Base-by-base conservation (phyloP, 2,888 invertebrate genomes). In the Zonitis immaculata region DNA sequence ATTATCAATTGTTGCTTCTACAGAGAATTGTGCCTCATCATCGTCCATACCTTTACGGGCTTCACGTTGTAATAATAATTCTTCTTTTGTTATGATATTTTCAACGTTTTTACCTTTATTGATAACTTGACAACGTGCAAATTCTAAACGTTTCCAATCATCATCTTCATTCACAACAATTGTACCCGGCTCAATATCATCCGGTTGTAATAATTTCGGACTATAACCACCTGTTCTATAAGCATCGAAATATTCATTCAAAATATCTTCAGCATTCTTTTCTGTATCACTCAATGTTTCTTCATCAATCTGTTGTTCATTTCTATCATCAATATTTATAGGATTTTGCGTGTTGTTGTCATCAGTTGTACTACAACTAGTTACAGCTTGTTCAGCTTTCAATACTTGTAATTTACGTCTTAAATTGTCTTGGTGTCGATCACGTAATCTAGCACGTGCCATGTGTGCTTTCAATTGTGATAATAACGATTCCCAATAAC, bases 401-500 rank as follows among this genome's bases (percentile, higher is more conserved):
- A 99, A 80, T 63, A 93, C 83, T 73, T 89, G 87, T 66, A 98
- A 80, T 78, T 97, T 97, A 68, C 88, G 85, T 47, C 88, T 82
- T 59, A 98, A 79, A 76, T 92, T 92, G 60, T 87, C 87, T 76
- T 95, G 92, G 78, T 99, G 98, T 0, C 92, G 81, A 76, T 98
- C 97, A 49, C 93, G 80, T 9, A 99, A 81, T 27, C 97, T 81
- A 1, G 95, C 94, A 66, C 95, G 83, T 0, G 96, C 92, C 87
- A 93, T 93, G 75, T 95, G 94, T 6, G 95, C 96, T 79, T 94
- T 95, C 8, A 99, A 79, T 74, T 96, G 95, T n/a, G 92, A 92
- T 28, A 96, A 80, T 59, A 99, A 77, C 44, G 93, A 92, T 79
- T 99, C 98, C 98, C 98, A 99, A 77, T 97, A 99, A 43, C 94